Conservation (phyloP, 2,888 invertebrate species). For the Ariolimax columbianus region DNA sequence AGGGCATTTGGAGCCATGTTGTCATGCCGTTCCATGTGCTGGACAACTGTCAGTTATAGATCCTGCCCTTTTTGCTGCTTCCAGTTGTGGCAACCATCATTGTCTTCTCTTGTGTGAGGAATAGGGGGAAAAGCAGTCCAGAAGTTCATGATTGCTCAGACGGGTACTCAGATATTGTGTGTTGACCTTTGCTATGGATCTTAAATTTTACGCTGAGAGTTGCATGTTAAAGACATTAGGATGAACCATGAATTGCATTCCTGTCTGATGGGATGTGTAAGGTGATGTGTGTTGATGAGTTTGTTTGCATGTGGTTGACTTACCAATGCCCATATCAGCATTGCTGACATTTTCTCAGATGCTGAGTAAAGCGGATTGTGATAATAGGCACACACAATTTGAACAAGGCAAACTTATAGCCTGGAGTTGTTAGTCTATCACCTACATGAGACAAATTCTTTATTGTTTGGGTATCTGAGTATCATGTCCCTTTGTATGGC, state of each 20-base stretch:
- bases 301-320: not conserved
- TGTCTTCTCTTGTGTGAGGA: slow-evolving; percentile 16
- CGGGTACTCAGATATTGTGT: slow-evolving; percentile 24
- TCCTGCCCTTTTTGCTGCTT: slow-evolving; percentile 29
- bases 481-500: too few relatives aligned
- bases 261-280: slow-evolving; percentile 35
- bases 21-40: slow-evolving; percentile 22
- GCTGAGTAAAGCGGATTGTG: slow-evolving; percentile 11
- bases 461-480: too few relatives aligned
- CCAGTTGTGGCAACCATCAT: slow-evolving; percentile 38
- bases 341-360: slow-evolving; percentile 15
- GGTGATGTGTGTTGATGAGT: not conserved
- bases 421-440: too few relatives aligned
- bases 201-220: not conserved
- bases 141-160: slow-evolving; percentile 1
- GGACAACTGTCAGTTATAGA: slow-evolving; percentile 24
- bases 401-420: too few relatives aligned
- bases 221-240: not conserved
- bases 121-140: slow-evolving; percentile 25
- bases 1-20: slow-evolving; percentile 29
- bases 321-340: slow-evolving; percentile 20
- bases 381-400: slow-evolving; percentile 2
- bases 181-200: not conserved
- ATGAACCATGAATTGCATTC: slow-evolving; percentile 39
- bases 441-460: too few relatives aligned